Conservation (phyloP, 1,140 invertebrate species). For the Acromyrmex charruanus region DNA sequence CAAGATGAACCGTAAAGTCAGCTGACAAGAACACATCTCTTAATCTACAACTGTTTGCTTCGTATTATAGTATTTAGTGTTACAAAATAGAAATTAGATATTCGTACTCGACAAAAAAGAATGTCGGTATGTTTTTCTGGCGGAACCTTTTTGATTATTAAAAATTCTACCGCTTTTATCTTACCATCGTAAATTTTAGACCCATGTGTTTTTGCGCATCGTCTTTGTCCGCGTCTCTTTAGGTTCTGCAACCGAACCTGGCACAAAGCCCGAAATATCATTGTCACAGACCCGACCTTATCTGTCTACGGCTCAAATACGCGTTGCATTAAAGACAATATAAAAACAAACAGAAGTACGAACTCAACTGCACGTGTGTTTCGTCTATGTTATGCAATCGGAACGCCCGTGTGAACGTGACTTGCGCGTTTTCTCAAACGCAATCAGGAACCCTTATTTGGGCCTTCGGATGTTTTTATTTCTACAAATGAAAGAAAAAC, state of each 20-base stretch:
- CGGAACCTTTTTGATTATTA: slow-evolving; percentile 5
- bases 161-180: slow-evolving; percentile 18
- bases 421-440: slow-evolving; percentile 79
- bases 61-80: not conserved
- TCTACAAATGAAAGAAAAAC: slow-evolving; percentile 11
- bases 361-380: slow-evolving; percentile 43
- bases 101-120: not conserved
- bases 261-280: slow-evolving; percentile 57
- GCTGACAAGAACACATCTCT: not conserved
- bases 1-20: no score
- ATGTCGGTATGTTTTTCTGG: not conserved
- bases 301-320: slow-evolving; percentile 35
- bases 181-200: slow-evolving; percentile 20
- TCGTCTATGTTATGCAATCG: slow-evolving; percentile 70
- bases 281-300: slow-evolving; percentile 30
- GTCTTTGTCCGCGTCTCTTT: slow-evolving; percentile 18
- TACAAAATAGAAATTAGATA: not conserved
- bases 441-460: slow-evolving; percentile 63
- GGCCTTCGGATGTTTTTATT: slow-evolving; percentile 7
- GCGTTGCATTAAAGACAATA: slow-evolving; percentile 34
- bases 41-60: not conserved
- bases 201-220: slow-evolving; percentile 46
- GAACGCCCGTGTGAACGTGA: slow-evolving; percentile 76
- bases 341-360: slow-evolving; percentile 41
- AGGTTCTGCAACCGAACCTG: slow-evolving; percentile 46